Evolutionary conservation across 2,888 invertebrate species (phyloP).

Genomic region (Vesta saturnalis): DNA sequence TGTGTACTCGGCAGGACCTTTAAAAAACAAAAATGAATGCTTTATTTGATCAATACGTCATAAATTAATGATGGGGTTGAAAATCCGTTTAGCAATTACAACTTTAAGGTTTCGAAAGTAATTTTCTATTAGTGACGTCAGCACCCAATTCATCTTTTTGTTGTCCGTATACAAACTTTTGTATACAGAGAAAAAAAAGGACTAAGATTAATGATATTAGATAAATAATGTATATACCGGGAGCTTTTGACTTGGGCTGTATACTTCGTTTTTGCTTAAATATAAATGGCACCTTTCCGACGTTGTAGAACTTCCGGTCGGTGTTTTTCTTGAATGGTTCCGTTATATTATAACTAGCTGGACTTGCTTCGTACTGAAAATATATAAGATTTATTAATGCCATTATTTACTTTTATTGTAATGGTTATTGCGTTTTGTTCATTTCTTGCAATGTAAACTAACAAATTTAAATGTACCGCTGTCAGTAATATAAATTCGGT

Average conservation of each 20-base stretch:
- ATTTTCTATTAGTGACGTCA: not conserved
- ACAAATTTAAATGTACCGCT: not conserved
- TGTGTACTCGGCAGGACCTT: constrained; percentile 44
- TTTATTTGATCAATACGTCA: not conserved
- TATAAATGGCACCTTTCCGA: constrained; percentile 49
- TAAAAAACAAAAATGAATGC: constrained; percentile 20
- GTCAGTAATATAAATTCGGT: not conserved
- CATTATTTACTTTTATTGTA: constrained; percentile 43
- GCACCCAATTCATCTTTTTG: not conserved
- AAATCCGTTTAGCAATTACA: not conserved
- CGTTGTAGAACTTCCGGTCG: constrained; percentile 48
- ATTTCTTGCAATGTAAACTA: not conserved
- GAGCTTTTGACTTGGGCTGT: constrained; percentile 35
- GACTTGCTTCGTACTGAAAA: constrained; percentile 43
- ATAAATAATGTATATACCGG: constrained; percentile 36
- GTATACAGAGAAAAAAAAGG: not conserved
- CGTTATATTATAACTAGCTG: constrained; percentile 46
- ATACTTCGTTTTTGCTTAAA: constrained; percentile 38
- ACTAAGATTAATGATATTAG: not conserved
- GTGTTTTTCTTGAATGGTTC: constrained; percentile 46
- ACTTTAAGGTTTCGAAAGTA: not conserved
- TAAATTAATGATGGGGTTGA: not conserved
- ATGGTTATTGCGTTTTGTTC: constrained; percentile 2
- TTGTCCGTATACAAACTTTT: constrained; percentile 1
- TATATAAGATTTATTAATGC: constrained; percentile 41